Conservation (phyloP, 2,113 vertebrate species). For the Ophthalmolycus amberensis region DNA sequence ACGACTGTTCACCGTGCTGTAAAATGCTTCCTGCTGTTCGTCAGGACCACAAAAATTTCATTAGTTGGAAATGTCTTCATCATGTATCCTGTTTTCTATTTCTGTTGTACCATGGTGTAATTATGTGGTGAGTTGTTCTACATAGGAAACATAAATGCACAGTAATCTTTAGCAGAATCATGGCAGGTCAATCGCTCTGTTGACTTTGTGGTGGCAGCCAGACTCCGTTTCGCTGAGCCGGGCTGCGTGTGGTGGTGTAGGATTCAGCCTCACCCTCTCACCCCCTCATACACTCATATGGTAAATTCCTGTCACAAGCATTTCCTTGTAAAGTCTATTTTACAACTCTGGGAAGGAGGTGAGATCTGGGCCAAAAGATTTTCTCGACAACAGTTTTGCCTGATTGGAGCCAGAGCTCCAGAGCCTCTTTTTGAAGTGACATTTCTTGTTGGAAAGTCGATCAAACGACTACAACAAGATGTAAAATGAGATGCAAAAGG, state of each 20-base stretch:
- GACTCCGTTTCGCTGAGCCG: constrained; percentile 39
- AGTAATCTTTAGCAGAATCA: constrained; percentile 47
- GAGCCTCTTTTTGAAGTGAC: neutral
- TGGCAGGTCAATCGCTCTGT: constrained; percentile 11
- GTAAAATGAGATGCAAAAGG: neutral
- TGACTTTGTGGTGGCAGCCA: constrained; percentile 26
- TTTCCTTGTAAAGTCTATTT: constrained; percentile 53
- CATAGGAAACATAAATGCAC: constrained; percentile 35
- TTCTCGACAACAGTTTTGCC: neutral
- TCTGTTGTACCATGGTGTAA: constrained; percentile 48
- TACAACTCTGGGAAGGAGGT: constrained; percentile 3
- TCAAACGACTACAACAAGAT: neutral
- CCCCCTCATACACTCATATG: constrained; percentile 30
- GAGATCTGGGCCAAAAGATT: neutral
- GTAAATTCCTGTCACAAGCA: constrained; percentile 58
- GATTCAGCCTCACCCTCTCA: constrained; percentile 48
- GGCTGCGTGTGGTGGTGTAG: constrained; percentile 42
- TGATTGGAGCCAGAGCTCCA: neutral
- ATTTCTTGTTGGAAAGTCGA: neutral
- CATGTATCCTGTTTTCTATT: constrained; percentile 71
- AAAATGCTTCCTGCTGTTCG: constrained; percentile 61
- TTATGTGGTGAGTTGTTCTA: constrained; percentile 62
- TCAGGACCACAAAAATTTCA: constrained; percentile 53
- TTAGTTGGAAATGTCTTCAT: constrained; percentile 63
- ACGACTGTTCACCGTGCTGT: constrained; percentile 31